These are phyloP conservation scores for Propsilocerus akamusi DNA, from an alignment of 1,140 invertebrate genomes.

Conservation along the genomic window DNA sequence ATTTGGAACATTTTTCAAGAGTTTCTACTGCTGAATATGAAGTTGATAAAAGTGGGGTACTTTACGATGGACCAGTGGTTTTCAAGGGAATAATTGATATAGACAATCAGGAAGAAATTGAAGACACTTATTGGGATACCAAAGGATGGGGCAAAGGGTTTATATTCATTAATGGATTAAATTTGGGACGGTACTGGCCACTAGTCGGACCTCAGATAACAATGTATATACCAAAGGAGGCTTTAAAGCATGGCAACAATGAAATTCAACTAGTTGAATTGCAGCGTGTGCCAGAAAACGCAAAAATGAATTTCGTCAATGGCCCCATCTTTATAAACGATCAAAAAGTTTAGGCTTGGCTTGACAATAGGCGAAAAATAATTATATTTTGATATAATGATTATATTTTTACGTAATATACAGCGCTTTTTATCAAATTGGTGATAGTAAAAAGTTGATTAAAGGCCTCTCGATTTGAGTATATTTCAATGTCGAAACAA, in stretches of 20 bases:
- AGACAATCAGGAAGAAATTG: background rate
- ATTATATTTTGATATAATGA: too few species aligned
- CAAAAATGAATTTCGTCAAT: constrained; percentile 7
- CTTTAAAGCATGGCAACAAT: constrained; percentile 3
- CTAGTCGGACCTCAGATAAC: constrained; percentile 37
- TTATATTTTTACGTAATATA: too few species aligned
- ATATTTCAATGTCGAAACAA: too few species aligned
- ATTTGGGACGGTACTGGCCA: constrained; percentile 43
- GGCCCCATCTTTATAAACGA: constrained; percentile 8
- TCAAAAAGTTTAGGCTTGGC: background rate
- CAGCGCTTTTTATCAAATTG: too few species aligned
- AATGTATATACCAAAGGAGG: constrained; percentile 29
- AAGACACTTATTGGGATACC: constrained; percentile 40
- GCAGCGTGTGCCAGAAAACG: background rate
- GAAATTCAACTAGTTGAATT: constrained; percentile 6
- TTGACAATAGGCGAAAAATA: background rate
- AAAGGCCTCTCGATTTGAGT: too few species aligned
- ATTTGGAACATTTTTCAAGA: background rate
- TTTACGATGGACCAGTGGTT: background rate
- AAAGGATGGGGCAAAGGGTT: constrained; percentile 40
- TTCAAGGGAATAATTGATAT: constrained; percentile 3
- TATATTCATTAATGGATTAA: constrained; percentile 34
- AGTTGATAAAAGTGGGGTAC: background rate
- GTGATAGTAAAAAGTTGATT: too few species aligned
- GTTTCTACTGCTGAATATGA: background rate